Percentiles rank a stretch among this genome's conserved stretches.
Conservation (phyloP, 2,113 vertebrate genomes). For the Hiodon tergisus region DNA sequence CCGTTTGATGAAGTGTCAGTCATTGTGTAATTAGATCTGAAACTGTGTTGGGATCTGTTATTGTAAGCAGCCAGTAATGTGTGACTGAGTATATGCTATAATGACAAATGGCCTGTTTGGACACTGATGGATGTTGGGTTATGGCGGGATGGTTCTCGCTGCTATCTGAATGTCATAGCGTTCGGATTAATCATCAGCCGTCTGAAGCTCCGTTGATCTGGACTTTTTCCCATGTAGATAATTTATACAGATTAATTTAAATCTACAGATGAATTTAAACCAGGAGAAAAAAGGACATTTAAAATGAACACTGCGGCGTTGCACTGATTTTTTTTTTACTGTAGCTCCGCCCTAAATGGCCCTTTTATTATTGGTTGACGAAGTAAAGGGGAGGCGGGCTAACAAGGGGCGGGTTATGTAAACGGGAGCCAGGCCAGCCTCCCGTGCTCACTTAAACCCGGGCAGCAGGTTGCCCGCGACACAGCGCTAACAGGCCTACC, state of each 20-base stretch:
- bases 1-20: neutral
- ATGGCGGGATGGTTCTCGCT: constrained; percentile 21
- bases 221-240: constrained; percentile 51
- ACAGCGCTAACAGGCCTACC: too few species aligned
- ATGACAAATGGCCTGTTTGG: constrained; percentile 25
- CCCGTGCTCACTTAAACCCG: too few species aligned
- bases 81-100: constrained; percentile 25
- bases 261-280: constrained; percentile 31
- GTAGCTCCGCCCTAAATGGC: constrained; percentile 17
- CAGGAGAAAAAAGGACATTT: too few species aligned
- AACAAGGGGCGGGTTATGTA: neutral
- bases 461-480: too few species aligned
- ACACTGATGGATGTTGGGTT: constrained; percentile 29
- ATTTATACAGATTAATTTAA: constrained; percentile 52
- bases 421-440: neutral
- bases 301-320: too few species aligned
- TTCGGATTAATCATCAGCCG: constrained; percentile 44
- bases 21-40: neutral
- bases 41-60: neutral
- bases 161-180: constrained; percentile 39
- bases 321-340: neutral
- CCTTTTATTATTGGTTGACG: constrained; percentile 21
- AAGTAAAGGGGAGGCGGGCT: constrained; percentile 19
- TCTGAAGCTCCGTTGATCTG: constrained; percentile 49
- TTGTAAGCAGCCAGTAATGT: constrained; percentile 22